Conservation (phyloP, 1,140 invertebrate genomes). For the Trigoniulus corallinus region DNA sequence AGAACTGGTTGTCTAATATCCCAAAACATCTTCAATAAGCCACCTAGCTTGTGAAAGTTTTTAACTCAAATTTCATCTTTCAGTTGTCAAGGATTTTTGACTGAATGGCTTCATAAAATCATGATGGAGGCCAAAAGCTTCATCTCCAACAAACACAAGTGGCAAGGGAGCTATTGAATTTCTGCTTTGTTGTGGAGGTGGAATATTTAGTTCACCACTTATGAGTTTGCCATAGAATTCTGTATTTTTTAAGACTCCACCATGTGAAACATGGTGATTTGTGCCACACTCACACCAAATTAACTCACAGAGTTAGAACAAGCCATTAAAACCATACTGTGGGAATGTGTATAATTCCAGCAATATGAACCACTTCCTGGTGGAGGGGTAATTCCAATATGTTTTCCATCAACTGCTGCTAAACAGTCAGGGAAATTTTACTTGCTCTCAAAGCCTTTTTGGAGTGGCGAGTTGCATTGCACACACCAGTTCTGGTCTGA, state of each 20-base stretch:
- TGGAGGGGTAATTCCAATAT: slow-evolving; percentile 9
- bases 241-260: no score
- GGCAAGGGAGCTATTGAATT: no score
- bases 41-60: slow-evolving; percentile 16
- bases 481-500: no score
- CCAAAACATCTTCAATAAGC: slow-evolving; percentile 21
- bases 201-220: not conserved
- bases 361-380: slow-evolving; percentile 8
- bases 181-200: no score
- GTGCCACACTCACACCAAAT: no score
- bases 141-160: no score
- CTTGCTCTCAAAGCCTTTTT: no score
- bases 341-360: slow-evolving; percentile 1
- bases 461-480: no score
- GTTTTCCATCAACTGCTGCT: slow-evolving; percentile 8
- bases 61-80: no score
- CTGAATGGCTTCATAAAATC: slow-evolving; percentile 18
- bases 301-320: not conserved
- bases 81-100: slow-evolving; percentile 16
- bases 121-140: no score
- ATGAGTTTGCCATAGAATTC: no score
- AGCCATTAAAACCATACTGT: not conserved
- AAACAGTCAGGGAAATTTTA: slow-evolving; percentile 10
- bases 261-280: no score
- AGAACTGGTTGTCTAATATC: slow-evolving; percentile 20